Percentiles rank a stretch among this genome's conserved stretches.
These are phyloP conservation scores for Cacoxenus indagator DNA, from an alignment of 2,888 invertebrate species.

Conservation along the genomic window DNA sequence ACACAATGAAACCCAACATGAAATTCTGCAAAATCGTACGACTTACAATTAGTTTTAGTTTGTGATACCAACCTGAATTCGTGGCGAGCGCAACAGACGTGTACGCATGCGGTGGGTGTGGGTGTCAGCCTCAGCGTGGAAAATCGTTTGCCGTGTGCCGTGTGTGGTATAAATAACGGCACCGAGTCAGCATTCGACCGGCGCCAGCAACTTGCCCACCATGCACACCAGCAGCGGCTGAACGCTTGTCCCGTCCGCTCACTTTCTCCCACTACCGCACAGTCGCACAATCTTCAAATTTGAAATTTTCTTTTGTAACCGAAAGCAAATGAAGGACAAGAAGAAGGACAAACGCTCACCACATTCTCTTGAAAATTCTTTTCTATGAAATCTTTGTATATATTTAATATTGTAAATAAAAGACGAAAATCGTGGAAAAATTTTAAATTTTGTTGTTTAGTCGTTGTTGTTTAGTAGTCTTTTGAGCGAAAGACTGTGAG, in stretches of 20 bases:
- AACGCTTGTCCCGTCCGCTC: slow-evolving; percentile 1
- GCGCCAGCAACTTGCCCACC: slow-evolving; percentile 24
- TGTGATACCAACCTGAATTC: slow-evolving; percentile 67
- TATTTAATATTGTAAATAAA: slow-evolving; percentile 68
- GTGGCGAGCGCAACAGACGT: slow-evolving; percentile 37
- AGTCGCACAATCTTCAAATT: background rate
- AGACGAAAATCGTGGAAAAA: slow-evolving; percentile 40
- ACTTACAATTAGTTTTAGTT: slow-evolving; percentile 68
- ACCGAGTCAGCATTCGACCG: background rate
- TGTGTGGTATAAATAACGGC: slow-evolving; percentile 5
- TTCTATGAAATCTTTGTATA: slow-evolving; percentile 66
- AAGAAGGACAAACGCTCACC: slow-evolving; percentile 55
- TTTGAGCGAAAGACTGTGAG: too few relatives aligned
- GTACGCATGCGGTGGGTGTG: background rate
- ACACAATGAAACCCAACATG: slow-evolving; percentile 39
- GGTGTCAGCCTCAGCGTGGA: background rate
- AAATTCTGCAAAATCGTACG: slow-evolving; percentile 49
- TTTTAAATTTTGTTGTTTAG: background rate
- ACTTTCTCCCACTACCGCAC: background rate
- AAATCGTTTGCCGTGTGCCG: background rate
- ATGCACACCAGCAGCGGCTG: background rate
- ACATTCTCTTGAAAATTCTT: slow-evolving; percentile 58
- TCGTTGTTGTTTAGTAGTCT: too few relatives aligned
- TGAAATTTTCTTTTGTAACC: background rate
- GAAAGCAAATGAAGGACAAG: slow-evolving; percentile 33